A percentile compares a stretch with the other conserved stretches of the same genome.
Conservation (phyloP, 2,797 vertebrate species). For the Helarctos malayanus region DNA sequence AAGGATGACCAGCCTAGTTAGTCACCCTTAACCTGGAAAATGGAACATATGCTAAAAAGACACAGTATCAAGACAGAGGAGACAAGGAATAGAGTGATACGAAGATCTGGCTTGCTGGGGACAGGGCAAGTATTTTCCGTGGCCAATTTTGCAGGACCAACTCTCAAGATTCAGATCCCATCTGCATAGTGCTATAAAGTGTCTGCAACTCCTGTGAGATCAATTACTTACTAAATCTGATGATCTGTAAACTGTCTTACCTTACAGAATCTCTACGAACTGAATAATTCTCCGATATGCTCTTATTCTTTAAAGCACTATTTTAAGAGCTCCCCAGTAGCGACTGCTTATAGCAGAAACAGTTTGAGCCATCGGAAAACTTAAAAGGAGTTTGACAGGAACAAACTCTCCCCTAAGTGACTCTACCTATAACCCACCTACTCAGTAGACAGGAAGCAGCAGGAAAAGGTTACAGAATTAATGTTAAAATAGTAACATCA, state of each 20-base stretch:
- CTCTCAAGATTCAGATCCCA: not conserved
- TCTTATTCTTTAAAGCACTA: slow-evolving; percentile 17
- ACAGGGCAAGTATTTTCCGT: not conserved
- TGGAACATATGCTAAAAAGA: not conserved
- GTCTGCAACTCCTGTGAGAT: not conserved
- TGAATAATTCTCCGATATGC: not conserved
- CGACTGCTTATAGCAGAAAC: not conserved
- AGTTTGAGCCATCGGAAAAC: slow-evolving; percentile 7
- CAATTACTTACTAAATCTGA: not conserved
- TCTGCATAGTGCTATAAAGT: not conserved
- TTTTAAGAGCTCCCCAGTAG: not conserved
- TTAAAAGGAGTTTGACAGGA: slow-evolving; percentile 7
- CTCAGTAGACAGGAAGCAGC: not conserved
- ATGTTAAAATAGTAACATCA: slow-evolving; percentile 69
- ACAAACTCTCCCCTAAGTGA: not conserved
- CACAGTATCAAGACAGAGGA: not conserved
- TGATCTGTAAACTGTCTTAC: not conserved
- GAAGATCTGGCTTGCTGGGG: not conserved
- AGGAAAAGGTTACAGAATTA: slow-evolving; percentile 69
- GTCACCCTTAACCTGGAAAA: not conserved
- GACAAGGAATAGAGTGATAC: not conserved
- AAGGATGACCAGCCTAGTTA: not conserved
- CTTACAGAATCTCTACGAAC: not conserved
- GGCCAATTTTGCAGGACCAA: not conserved
- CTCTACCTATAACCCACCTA: slow-evolving; percentile 70